Evolutionary conservation across 1,140 invertebrate genomes (phyloP), one percentile per base, ranked within the genome.

Genomic region (Tachypleus tridentatus): DNA sequence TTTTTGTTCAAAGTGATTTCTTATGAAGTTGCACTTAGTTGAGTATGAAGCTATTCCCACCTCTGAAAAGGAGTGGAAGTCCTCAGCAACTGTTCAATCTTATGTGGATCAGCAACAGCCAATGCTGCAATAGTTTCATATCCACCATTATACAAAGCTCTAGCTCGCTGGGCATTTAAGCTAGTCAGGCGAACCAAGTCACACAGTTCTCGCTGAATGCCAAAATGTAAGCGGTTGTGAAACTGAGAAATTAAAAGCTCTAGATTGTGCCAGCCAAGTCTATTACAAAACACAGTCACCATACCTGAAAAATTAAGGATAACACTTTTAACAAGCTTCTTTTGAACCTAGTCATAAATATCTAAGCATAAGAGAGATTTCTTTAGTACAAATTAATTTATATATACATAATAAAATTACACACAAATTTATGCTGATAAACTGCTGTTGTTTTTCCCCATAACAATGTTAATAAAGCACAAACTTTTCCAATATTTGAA

Each of bases 221-320:
- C 97, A 79, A 98, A 98, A 70, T 92, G 89, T 48, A 99, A 80
- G 11, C 97, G 84, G 70, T 88, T 85, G 80, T 97, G 91, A 77
- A 98, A 98, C 77, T 97, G 89, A 4, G 86, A 85, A 9, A 99
- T 82, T 3, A 99, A 78, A 51, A 95, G 77, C 76, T 96, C 89
- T 64, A 99, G 80, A 73, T 87, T 93, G 62, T 83, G 83, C 95
- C 95, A 99, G 4, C 93, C 89, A n/a, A 99, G 77, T 60, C 92
- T 85, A 71, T 84, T 84, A 79, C 93, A 95, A 79, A 97, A 97
- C 47, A 87, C 85, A 3, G 91, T 93, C 1, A 97, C 87, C 88
- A 93, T 93, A 61, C 88, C 89, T 91, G 29, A 29, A 29, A 29
- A 29, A 29, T 29, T 29, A 29, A 29, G 29, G 29, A 29, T 29